These are phyloP conservation scores for Hydrotaea diabolus DNA, from an alignment of 2,888 invertebrate genomes.

Conservation along the genomic window DNA sequence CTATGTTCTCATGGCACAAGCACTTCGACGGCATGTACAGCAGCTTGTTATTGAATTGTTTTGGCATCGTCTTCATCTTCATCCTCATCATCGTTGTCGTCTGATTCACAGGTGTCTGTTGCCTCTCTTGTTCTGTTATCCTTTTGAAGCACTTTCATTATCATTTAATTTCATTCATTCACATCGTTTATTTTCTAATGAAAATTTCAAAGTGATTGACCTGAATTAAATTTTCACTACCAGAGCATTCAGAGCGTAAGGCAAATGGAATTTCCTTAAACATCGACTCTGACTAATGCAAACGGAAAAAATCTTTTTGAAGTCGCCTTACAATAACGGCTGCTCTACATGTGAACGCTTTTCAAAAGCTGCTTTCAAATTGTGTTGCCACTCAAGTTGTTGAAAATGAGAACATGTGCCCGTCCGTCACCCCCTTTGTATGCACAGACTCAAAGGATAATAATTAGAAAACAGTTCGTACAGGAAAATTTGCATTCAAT, in stretches of 20 bases:
- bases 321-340: not conserved
- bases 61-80: not conserved
- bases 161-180: constrained; percentile 29
- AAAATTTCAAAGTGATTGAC: constrained; percentile 40
- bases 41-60: constrained; percentile 32
- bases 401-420: constrained; percentile 14
- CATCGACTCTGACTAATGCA: not conserved
- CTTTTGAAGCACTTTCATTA: constrained; percentile 37
- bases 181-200: constrained; percentile 42
- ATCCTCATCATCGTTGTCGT: not conserved
- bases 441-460: constrained; percentile 27
- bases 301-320: not conserved
- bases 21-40: not conserved
- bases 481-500: not conserved
- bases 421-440: no score
- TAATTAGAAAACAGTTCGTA: not conserved
- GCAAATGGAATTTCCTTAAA: constrained; percentile 25
- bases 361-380: not conserved
- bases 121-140: not conserved
- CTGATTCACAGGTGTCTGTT: constrained; percentile 15
- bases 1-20: not conserved
- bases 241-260: not conserved
- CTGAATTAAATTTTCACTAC: constrained; percentile 21
- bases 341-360: not conserved
- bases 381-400: constrained; percentile 12